Evolutionary conservation across 2,888 invertebrate genomes (phyloP), one percentile per base, ranked within the genome.

Genomic region (Rhabditoides inermis): DNA sequence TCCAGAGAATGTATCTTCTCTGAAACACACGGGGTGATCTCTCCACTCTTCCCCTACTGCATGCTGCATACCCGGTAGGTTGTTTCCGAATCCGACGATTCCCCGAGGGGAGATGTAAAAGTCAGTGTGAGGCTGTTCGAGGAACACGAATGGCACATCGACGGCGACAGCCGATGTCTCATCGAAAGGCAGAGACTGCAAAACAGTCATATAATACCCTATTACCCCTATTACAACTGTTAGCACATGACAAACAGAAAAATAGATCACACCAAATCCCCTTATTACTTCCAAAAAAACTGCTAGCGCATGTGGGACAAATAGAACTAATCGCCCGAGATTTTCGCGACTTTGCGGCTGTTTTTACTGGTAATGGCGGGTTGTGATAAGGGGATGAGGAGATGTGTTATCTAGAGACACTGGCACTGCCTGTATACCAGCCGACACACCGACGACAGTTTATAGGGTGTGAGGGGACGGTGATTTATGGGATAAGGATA

Each of bases 51-150:
- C 23, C 6, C n/a, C 4, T n/a, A 27, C 4, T 5, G 7, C 22
- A 45, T 20, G 12, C n/a, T 10, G 45, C 23, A 12, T 28, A 58
- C 53, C 60, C 47, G 59, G 61, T 12, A 49, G 37, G 23, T 44
- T 46, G 26, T 61, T 55, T 40, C 61, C 62, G 42, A 72, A 64
- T 28, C 67, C 65, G 25, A 73, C 55, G 35, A 67, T 64, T 45
- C 73, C 73, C 37, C 68, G 61, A 26, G 61, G 60, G 6, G 69
- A 65, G 36, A 73, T 60, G 58, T 51, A 73, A 18, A 72, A 28
- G 12, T 68, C 65, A 35, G 56, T 58, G 23, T 65, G 54, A 10
- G 59, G 39, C 6, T 45, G 56, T 49, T 64, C 67, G 47, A 69
- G 58, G 51, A 58, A 71, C 23, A 60, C 50, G 12, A 72, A 35